These are phyloP conservation scores for Procapra przewalskii DNA, from an alignment of 2,113 vertebrate species.

Conservation along the genomic window DNA sequence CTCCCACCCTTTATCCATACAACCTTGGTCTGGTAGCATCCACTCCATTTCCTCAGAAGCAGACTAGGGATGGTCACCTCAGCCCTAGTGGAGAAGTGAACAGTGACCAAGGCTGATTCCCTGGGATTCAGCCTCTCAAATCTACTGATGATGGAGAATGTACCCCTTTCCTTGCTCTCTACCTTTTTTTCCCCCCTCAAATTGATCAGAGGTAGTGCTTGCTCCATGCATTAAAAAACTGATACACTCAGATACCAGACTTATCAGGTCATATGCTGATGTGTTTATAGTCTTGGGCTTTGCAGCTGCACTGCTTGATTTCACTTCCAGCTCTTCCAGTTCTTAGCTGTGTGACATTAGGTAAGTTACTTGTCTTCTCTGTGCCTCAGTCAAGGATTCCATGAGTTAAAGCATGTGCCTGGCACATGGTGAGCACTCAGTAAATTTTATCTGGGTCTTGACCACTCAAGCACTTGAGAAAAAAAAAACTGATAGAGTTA, in stretches of 20 bases:
- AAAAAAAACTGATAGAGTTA: not conserved
- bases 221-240: not conserved
- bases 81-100: not conserved
- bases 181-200: not conserved
- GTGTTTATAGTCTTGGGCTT: not conserved
- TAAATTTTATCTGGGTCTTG: not conserved
- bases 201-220: not conserved
- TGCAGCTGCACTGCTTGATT: not conserved
- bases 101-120: not conserved
- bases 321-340: not conserved
- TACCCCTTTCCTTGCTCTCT: not conserved
- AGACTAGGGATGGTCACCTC: not conserved
- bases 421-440: not conserved
- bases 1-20: not conserved
- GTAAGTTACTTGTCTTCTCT: not conserved
- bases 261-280: not conserved
- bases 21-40: not conserved
- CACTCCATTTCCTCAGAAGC: not conserved
- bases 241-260: not conserved
- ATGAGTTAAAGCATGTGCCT: not conserved
- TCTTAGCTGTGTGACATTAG: not conserved
- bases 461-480: not conserved
- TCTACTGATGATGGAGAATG: accelerated
- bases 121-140: not conserved
- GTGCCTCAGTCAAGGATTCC: not conserved